A percentile compares a stretch with the other conserved stretches of the same genome.
Conservation (phyloP, 2,797 vertebrate species). For the Eospalax fontanierii region DNA sequence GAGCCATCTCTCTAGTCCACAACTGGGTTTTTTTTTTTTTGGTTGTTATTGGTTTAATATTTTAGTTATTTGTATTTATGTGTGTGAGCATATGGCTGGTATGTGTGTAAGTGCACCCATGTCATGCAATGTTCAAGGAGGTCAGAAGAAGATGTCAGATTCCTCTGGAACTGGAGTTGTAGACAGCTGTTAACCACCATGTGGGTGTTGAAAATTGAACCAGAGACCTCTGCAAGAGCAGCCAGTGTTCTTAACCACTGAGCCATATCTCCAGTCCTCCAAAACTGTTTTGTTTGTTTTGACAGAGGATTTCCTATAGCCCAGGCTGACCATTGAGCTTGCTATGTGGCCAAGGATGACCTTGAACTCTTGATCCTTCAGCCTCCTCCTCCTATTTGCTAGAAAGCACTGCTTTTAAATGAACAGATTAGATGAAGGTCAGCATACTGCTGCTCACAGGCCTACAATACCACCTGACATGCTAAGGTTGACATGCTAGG, state of each 20-base stretch:
- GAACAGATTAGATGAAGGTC: not conserved
- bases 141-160: not conserved
- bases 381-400: not conserved
- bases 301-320: not conserved
- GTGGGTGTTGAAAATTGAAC: not conserved
- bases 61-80: too few species aligned
- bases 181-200: not conserved
- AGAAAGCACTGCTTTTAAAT: not conserved
- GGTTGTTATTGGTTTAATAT: too few species aligned
- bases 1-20: not conserved
- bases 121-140: not conserved
- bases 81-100: too few species aligned
- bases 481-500: not conserved
- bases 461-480: not conserved
- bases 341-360: not conserved
- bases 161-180: not conserved
- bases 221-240: too few species aligned
- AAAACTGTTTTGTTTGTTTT: not conserved
- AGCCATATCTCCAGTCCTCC: not conserved
- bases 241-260: too few species aligned
- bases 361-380: not conserved
- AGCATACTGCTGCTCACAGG: not conserved
- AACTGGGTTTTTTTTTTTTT: not conserved
- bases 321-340: not conserved
- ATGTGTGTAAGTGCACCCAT: too few species aligned